Percentiles rank a stretch among this genome's conserved stretches.
phyloP scores from a whole-genome alignment of 2,113 vertebrate species.

The Myrmecophaga tridactyla region DNA sequence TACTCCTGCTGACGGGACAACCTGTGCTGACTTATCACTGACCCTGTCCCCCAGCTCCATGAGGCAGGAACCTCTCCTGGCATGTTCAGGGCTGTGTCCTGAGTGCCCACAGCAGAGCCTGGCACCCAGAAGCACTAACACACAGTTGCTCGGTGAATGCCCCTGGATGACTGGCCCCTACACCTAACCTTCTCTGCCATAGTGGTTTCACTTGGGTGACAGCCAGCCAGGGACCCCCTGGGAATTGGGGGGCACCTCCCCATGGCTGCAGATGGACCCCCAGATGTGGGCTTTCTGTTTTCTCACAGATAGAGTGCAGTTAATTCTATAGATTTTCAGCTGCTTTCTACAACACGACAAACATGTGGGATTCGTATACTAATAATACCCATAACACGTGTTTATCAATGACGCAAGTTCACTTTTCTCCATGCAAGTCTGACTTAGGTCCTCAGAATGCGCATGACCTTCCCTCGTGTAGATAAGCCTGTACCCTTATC shows the following conservation, averaged over 20 bases:
- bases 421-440: neutral
- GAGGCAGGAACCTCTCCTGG: neutral
- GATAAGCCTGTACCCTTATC: accelerated
- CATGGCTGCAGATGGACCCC: neutral
- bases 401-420: neutral
- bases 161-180: neutral
- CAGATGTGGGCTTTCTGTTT: neutral
- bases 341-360: neutral
- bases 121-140: neutral
- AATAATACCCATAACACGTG: neutral
- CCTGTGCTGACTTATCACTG: accelerated
- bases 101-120: neutral
- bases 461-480: accelerated
- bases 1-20: neutral
- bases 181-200: too few species aligned
- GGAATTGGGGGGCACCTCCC: neutral
- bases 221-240: neutral
- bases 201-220: neutral
- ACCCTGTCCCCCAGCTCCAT: too few species aligned
- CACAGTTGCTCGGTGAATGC: neutral
- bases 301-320: neutral
- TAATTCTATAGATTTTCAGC: neutral
- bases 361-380: neutral
- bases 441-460: neutral
- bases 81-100: neutral